Percentiles rank a stretch among this genome's conserved stretches.
Evolutionary conservation across 2,888 invertebrate genomes (phyloP).

Genomic region (Oscheius sp.): DNA sequence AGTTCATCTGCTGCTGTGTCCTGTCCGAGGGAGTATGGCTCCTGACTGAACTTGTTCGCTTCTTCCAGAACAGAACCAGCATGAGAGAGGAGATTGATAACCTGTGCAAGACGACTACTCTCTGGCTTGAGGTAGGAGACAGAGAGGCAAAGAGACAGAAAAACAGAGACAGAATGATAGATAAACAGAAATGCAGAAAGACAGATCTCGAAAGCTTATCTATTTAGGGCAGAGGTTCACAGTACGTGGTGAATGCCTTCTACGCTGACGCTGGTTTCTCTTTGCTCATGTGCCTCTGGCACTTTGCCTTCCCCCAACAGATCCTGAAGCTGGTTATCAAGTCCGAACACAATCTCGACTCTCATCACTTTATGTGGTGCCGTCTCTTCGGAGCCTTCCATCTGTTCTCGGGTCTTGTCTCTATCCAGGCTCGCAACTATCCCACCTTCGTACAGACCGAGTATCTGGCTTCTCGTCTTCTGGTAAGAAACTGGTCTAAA

Average conservation of each 20-base stretch:
- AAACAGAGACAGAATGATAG: too few relatives aligned
- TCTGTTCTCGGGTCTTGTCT: constrained; percentile 59
- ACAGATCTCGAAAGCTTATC: too few relatives aligned
- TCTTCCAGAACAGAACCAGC: constrained; percentile 48
- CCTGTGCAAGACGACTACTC: constrained; percentile 62
- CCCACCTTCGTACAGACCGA: constrained; percentile 55
- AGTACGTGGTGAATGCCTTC: constrained; percentile 60
- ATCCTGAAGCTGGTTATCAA: constrained; percentile 64
- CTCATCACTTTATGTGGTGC: constrained; percentile 65
- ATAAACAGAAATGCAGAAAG: too few relatives aligned
- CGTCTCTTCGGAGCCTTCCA: constrained; percentile 62
- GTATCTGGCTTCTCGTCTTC: constrained; percentile 60
- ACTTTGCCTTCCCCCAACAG: constrained; percentile 68
- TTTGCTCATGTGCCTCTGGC: constrained; percentile 61
- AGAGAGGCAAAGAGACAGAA: too few relatives aligned
- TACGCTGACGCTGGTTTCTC: constrained; percentile 62
- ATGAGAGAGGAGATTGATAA: constrained; percentile 58
- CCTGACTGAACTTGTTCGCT: constrained; percentile 53
- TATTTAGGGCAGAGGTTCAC: constrained; percentile 52
- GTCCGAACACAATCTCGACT: constrained; percentile 61
- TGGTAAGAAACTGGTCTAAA: constrained; percentile 43
- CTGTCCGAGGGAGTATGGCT: constrained; percentile 64
- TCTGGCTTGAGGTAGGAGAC: constrained; percentile 61
- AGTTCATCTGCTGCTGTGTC: constrained; percentile 60
- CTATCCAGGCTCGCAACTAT: constrained; percentile 59